phyloP scores from a whole-genome alignment of 1,140 invertebrate genomes.

The Plodia interpunctella region DNA sequence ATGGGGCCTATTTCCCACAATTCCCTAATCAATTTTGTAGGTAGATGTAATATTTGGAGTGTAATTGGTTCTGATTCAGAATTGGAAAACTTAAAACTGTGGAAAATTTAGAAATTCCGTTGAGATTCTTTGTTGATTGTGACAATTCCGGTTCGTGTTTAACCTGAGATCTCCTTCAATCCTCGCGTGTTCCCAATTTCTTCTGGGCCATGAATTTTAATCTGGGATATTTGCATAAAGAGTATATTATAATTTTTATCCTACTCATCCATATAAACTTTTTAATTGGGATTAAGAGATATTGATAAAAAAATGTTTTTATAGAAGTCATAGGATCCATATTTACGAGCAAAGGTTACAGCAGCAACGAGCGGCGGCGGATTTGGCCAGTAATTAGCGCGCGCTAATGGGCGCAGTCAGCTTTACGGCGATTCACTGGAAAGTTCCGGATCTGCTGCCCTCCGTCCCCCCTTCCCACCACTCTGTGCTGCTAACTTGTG shows the following conservation, averaged over 20 bases:
- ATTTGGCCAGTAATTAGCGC: slow-evolving; percentile 39
- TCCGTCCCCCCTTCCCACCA: neutral
- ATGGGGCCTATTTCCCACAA: no score
- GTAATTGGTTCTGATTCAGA: slow-evolving; percentile 15
- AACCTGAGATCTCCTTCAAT: no score
- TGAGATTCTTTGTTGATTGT: slow-evolving; percentile 9
- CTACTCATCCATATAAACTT: no score
- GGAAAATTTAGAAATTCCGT: slow-evolving; percentile 13
- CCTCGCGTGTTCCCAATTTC: no score
- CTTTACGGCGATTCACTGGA: slow-evolving; percentile 20
- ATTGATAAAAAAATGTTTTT: no score
- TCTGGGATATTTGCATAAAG: no score
- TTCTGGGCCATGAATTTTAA: no score
- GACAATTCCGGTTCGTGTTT: no score
- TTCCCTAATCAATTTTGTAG: no score
- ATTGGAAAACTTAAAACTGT: slow-evolving; percentile 21
- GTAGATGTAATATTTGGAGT: slow-evolving; percentile 12
- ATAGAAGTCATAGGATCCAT: neutral
- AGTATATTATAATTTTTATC: no score
- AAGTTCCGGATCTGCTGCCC: slow-evolving; percentile 2
- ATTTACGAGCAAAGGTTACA: neutral
- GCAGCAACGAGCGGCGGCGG: slow-evolving; percentile 11
- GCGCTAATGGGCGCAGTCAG: slow-evolving; percentile 38
- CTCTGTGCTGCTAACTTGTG: slow-evolving; percentile 2
- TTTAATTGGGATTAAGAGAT: no score